Evolutionary conservation across 1,140 invertebrate species (phyloP), one percentile per base, ranked within the genome.

Genomic region (Gryon sp.): DNA sequence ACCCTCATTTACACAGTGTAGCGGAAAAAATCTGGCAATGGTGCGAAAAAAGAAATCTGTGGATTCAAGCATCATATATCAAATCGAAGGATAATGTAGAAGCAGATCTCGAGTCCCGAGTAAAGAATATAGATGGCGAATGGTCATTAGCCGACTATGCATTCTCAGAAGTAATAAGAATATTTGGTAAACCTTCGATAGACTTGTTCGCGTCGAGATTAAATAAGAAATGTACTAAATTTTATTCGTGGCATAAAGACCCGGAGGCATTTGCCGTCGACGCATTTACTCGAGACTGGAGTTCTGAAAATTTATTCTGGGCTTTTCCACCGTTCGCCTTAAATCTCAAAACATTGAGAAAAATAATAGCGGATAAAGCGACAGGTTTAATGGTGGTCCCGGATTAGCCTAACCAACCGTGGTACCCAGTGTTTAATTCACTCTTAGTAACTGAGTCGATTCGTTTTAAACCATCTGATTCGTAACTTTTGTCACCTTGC

Each of bases 81-180:
- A n/a, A n/a, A n/a, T n/a, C n/a, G n/a, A n/a, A n/a, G n/a, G 77
- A 81, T 3, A 82, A 82, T 20, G 16, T 6, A 6, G 48, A 45
- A 16, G 80, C 77, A 0, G 80, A 82, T 32, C 3, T 7, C 18
- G 46, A 72, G 48, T 81, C 79, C 11, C 50, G 80, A 14, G 50
- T 28, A 7, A 24, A 24, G 22, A 24, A 24, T 7, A 24, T 24
- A 4, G 22, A 24, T 7, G 22, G 22, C 7, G 22, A 24, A 24
- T 24, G 22, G 22, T 3, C 22, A 4, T 7, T 24, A 4, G 3
- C 22, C 3, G 22, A 24, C 3, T 7, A 32, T 32, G 28, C 28
- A 5, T 32, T 32, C 28, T 2, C 2, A 11, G n/a, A 32, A 11
- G n/a, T 32, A 4, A 11, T 32, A 9, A 6, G n/a, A 32, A 9